A percentile compares a stretch with the other conserved stretches of the same genome.
phyloP scores from a whole-genome alignment of 2,888 invertebrate genomes.

The Melangyna quadrimaculata region DNA sequence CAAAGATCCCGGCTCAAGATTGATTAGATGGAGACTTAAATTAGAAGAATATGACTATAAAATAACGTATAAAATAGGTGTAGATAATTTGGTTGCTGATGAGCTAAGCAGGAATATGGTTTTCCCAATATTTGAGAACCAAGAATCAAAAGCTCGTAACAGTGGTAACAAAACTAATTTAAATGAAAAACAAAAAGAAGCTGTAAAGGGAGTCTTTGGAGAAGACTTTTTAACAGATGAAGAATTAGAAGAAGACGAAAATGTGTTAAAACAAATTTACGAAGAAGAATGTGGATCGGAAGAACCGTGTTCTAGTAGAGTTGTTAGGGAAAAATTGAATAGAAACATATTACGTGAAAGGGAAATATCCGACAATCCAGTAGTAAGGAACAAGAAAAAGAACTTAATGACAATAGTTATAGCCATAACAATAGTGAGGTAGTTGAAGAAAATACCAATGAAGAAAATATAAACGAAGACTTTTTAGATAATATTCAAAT shows the following conservation, averaged over 20 bases:
- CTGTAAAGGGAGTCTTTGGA: not conserved
- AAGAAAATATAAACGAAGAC: not conserved
- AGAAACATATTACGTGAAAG: too few relatives aligned
- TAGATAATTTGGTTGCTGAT: too few relatives aligned
- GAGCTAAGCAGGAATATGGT: too few relatives aligned
- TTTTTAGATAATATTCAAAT: not conserved
- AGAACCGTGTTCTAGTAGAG: not conserved
- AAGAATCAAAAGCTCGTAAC: too few relatives aligned
- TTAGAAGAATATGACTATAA: not conserved
- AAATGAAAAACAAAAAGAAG: not conserved
- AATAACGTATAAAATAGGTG: too few relatives aligned
- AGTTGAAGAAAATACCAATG: not conserved
- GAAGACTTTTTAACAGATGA: not conserved
- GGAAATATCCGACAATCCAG: too few relatives aligned
- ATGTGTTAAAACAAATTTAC: constrained; percentile 9
- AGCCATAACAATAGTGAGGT: not conserved
- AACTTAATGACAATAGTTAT: not conserved
- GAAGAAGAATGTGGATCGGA: not conserved
- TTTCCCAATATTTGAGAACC: too few relatives aligned
- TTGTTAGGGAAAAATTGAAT: not conserved
- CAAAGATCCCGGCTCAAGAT: too few relatives aligned
- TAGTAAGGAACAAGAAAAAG: not conserved
- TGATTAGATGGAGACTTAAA: too few relatives aligned
- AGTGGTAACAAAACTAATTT: too few relatives aligned
- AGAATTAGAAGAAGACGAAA: constrained; percentile 8